phyloP scores from a whole-genome alignment of 1,140 invertebrate genomes.

The Tetramorium parvispinum region DNA sequence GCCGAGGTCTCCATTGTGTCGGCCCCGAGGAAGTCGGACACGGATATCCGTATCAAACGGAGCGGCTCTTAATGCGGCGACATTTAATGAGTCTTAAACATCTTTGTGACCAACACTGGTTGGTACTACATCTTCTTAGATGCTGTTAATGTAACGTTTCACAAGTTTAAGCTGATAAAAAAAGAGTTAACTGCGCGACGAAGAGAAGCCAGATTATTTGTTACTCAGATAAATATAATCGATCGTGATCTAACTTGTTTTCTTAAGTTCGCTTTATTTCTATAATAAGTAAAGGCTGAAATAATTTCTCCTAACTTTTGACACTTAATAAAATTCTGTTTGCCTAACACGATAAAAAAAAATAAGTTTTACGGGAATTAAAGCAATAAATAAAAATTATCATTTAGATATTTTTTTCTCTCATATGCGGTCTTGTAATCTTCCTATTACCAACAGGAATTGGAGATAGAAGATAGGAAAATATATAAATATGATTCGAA shows the following conservation, averaged over 20 bases:
- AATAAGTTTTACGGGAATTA: neutral
- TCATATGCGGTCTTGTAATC: neutral
- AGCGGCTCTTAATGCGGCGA: neutral
- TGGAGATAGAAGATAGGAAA: neutral
- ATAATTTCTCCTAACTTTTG: neutral
- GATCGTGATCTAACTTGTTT: slow-evolving; percentile 59
- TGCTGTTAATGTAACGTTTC: slow-evolving; percentile 17
- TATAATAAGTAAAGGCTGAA: neutral
- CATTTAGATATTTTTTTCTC: neutral
- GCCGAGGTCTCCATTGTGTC: slow-evolving; percentile 62
- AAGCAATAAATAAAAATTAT: neutral
- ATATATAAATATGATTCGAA: neutral
- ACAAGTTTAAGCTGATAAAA: slow-evolving; percentile 61
- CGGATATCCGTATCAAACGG: slow-evolving; percentile 40
- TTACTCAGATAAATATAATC: slow-evolving; percentile 20
- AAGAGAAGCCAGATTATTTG: slow-evolving; percentile 37
- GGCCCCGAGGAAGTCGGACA: slow-evolving; percentile 36
- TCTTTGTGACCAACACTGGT: neutral
- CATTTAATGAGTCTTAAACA: slow-evolving; percentile 20
- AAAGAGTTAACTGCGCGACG: neutral
- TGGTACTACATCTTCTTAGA: neutral
- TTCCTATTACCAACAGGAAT: neutral
- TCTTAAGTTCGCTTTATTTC: neutral
- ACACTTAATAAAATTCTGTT: neutral
- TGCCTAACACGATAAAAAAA: neutral